phyloP scores from a whole-genome alignment of 2,888 invertebrate genomes.

The Amorpha juglandis region DNA sequence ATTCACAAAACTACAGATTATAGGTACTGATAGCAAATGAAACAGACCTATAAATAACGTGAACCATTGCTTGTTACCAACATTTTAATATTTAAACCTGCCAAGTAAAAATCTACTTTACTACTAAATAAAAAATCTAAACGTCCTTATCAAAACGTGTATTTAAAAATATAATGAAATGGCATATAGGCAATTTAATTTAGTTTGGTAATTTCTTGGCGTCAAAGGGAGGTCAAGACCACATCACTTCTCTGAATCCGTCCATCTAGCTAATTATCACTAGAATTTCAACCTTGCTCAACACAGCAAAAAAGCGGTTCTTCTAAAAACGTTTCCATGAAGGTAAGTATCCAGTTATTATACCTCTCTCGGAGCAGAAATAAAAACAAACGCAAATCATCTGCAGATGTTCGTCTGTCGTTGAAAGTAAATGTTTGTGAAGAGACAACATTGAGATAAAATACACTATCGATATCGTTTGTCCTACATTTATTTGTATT shows the following conservation, averaged over 20 bases:
- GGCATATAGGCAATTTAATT: background rate
- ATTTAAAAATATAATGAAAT: background rate
- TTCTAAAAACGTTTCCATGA: conserved; percentile 15
- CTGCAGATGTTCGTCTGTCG: background rate
- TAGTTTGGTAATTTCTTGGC: background rate
- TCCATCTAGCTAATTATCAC: background rate
- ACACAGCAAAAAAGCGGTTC: conserved; percentile 16
- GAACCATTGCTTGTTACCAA: too few relatives aligned
- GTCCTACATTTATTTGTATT: conserved; percentile 8
- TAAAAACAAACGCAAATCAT: background rate
- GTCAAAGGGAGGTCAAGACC: background rate
- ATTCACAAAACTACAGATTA: too few relatives aligned
- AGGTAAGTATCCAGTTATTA: background rate
- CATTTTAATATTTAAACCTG: too few relatives aligned
- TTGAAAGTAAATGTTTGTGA: background rate
- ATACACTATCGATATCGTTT: conserved; percentile 3
- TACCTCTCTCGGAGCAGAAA: background rate
- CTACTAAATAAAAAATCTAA: too few relatives aligned
- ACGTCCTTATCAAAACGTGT: too few relatives aligned
- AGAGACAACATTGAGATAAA: background rate
- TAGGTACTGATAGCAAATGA: too few relatives aligned
- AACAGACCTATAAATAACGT: too few relatives aligned
- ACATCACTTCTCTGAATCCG: background rate
- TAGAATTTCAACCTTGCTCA: conserved; percentile 20
- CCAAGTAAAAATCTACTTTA: too few relatives aligned